Conservation (phyloP, 2,113 vertebrate species). For the Mastomys natalensis region DNA sequence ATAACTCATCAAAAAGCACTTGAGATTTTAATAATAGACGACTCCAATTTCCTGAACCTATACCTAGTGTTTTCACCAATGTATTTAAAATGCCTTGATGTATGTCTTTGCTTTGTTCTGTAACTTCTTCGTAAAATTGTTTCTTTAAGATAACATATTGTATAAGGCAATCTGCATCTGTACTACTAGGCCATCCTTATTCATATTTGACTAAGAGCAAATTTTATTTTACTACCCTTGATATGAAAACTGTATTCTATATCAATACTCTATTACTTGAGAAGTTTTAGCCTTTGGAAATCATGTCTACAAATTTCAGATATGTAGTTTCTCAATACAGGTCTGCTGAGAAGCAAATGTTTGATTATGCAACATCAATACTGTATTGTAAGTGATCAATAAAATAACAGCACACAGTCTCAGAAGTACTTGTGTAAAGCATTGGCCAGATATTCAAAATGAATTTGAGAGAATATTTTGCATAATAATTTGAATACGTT, state of each 20-base stretch:
- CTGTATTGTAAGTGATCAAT: neutral
- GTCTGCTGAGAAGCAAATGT: neutral
- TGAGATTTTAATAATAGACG: neutral
- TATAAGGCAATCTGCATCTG: neutral
- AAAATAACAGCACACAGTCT: conserved; percentile 2
- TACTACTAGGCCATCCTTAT: neutral
- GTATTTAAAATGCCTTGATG: neutral
- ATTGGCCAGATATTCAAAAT: neutral
- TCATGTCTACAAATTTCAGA: neutral
- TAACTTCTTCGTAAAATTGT: neutral
- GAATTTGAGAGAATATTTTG: neutral
- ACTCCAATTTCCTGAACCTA: neutral
- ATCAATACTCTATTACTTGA: neutral
- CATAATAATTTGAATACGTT: neutral
- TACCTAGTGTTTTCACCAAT: neutral
- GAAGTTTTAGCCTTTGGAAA: neutral
- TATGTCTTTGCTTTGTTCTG: neutral
- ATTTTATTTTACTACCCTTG: neutral
- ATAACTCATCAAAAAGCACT: neutral
- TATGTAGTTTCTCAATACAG: neutral
- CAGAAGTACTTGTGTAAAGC: neutral
- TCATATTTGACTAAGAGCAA: neutral
- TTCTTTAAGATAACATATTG: neutral
- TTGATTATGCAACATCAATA: neutral
- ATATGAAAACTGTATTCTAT: neutral